These are phyloP conservation scores for Tholera decimalis DNA, from an alignment of 2,888 invertebrate genomes.

Conservation along the genomic window DNA sequence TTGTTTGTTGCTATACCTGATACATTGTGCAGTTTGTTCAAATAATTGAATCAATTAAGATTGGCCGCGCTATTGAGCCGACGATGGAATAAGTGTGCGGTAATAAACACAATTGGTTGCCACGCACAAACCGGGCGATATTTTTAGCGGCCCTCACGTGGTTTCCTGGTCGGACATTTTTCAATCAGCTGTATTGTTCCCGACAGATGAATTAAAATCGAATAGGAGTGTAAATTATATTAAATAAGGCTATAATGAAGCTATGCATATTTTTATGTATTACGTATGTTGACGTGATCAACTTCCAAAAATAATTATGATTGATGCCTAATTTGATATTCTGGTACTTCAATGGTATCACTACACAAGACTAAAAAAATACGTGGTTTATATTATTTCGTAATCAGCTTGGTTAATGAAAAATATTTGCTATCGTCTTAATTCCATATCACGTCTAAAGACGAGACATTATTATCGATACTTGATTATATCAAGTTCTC, in stretches of 20 bases:
- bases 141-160: conserved; percentile 31
- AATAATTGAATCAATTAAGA: conserved; percentile 58
- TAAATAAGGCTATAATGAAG: too few relatives aligned
- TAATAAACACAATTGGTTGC: conserved; percentile 62
- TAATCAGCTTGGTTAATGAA: too few relatives aligned
- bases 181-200: conserved; percentile 49
- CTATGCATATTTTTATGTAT: background rate
- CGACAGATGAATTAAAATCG: conserved; percentile 17
- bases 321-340: too few relatives aligned
- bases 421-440: too few relatives aligned
- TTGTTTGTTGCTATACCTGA: conserved; percentile 22
- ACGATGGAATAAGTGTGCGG: conserved; percentile 39
- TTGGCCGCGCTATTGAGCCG: conserved; percentile 20
- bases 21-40: conserved; percentile 52
- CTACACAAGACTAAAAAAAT: too few relatives aligned
- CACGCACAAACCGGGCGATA: conserved; percentile 26
- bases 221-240: background rate
- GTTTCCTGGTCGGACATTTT: conserved; percentile 34
- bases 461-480: too few relatives aligned
- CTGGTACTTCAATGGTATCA: too few relatives aligned
- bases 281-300: too few relatives aligned
- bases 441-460: too few relatives aligned
- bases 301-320: too few relatives aligned
- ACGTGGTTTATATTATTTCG: too few relatives aligned
- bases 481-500: too few relatives aligned